Evolutionary conservation across 2,797 vertebrate genomes (phyloP).

Genomic region (Rhabdophis nuchalis): DNA sequence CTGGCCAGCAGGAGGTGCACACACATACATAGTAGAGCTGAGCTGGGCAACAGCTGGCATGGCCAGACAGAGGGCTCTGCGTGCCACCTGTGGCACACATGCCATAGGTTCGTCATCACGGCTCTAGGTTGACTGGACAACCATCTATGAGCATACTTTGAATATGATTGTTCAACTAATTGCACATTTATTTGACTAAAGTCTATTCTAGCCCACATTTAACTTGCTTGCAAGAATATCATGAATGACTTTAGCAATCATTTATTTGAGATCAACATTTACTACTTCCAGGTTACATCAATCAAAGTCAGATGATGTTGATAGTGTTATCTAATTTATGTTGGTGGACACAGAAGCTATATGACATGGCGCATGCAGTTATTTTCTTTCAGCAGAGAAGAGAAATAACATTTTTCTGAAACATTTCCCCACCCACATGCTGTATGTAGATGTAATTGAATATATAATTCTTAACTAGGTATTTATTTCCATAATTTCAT

Average conservation of each 20-base stretch:
- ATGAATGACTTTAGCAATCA: background rate
- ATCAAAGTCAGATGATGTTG: slow-evolving; percentile 16
- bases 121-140: background rate
- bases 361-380: background rate
- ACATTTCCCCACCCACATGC: background rate
- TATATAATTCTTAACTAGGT: fast-evolving
- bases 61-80: too few species aligned
- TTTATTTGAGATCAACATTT: background rate
- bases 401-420: background rate
- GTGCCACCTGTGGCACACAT: too few species aligned
- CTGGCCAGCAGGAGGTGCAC: too few species aligned
- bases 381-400: background rate
- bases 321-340: background rate
- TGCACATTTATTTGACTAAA: background rate
- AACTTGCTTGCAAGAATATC: background rate
- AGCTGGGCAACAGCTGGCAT: too few species aligned
- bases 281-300: background rate
- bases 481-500: background rate
- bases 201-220: background rate
- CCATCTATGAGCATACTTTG: background rate
- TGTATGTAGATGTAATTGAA: background rate
- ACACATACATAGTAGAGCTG: too few species aligned
- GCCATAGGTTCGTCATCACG: too few species aligned
- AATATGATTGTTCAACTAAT: background rate
- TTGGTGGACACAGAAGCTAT: slow-evolving; percentile 17